Evolutionary conservation across 2,113 vertebrate genomes (phyloP).

Genomic region (Saccopteryx bilineata): DNA sequence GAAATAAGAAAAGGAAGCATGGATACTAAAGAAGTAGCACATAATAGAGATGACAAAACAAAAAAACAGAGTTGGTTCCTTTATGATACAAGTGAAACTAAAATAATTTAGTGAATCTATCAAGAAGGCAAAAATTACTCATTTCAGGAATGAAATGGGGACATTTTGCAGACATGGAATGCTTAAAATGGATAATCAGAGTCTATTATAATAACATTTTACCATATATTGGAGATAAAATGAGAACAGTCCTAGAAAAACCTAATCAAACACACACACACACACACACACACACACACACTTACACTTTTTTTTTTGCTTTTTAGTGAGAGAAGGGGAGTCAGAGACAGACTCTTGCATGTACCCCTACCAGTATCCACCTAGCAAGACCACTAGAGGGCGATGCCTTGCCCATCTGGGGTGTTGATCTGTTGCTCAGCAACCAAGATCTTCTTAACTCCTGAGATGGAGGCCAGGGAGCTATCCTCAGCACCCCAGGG

Average conservation of each 20-base stretch:
- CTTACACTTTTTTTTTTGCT: too few relatives aligned
- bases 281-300: accelerated
- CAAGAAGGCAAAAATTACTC: neutral
- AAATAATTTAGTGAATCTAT: neutral
- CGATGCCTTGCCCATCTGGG: too few relatives aligned
- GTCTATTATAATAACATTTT: neutral
- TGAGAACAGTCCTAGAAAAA: neutral
- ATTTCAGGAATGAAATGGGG: neutral
- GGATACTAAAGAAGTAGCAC: neutral
- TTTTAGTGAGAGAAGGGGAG: too few relatives aligned
- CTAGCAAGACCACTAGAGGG: too few relatives aligned
- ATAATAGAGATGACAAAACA: neutral
- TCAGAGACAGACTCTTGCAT: too few relatives aligned
- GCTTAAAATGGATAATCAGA: neutral
- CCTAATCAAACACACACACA: neutral
- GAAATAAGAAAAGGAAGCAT: neutral
- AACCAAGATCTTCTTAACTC: too few relatives aligned
- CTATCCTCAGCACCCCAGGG: too few relatives aligned
- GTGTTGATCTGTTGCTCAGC: too few relatives aligned
- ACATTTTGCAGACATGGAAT: neutral
- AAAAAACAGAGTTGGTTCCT: neutral
- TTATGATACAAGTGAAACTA: neutral
- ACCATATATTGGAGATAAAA: neutral
- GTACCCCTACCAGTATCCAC: too few relatives aligned
- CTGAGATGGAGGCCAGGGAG: too few relatives aligned